Percentiles rank a stretch among this genome's conserved stretches.
These are phyloP conservation scores for Micrasema longulum DNA, from an alignment of 1,140 invertebrate species.

Conservation along the genomic window DNA sequence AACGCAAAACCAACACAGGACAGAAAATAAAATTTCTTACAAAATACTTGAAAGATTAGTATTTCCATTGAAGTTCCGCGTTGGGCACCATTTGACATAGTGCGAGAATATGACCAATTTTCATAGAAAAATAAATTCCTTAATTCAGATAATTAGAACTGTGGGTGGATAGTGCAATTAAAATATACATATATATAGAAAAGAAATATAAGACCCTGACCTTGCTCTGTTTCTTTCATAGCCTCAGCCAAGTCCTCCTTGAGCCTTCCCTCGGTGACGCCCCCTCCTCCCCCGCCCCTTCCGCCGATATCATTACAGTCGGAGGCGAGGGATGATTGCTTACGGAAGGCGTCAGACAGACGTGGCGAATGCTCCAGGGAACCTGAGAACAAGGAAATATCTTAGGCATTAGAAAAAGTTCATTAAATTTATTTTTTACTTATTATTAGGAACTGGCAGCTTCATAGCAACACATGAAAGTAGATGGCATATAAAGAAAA, in stretches of 20 bases:
- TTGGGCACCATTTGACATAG: too few species aligned
- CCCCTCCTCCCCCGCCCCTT: conserved; percentile 46
- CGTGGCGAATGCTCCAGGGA: conserved; percentile 92
- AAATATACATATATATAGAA: too few species aligned
- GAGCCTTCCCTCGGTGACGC: conserved; percentile 78
- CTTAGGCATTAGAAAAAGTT: not conserved
- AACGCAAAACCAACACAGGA: too few species aligned
- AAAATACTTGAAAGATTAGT: too few species aligned
- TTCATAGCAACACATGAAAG: not conserved
- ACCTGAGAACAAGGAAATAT: conserved; percentile 67
- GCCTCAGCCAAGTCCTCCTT: conserved; percentile 93
- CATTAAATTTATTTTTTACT: not conserved
- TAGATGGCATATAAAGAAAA: too few species aligned
- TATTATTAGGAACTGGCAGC: not conserved
- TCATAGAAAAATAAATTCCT: too few species aligned
- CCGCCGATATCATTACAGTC: conserved; percentile 68
- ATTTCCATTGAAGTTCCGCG: too few species aligned
- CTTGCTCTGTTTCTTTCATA: conserved; percentile 79
- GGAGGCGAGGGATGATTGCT: conserved; percentile 58
- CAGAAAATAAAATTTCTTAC: too few species aligned
- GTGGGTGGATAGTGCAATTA: too few species aligned
- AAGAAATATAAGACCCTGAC: too few species aligned
- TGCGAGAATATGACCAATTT: too few species aligned
- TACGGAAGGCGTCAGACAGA: conserved; percentile 80
- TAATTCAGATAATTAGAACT: too few species aligned